Evolutionary conservation across 2,113 vertebrate species (phyloP), one percentile per base, ranked within the genome.

Genomic region (Hypomesus transpacificus): DNA sequence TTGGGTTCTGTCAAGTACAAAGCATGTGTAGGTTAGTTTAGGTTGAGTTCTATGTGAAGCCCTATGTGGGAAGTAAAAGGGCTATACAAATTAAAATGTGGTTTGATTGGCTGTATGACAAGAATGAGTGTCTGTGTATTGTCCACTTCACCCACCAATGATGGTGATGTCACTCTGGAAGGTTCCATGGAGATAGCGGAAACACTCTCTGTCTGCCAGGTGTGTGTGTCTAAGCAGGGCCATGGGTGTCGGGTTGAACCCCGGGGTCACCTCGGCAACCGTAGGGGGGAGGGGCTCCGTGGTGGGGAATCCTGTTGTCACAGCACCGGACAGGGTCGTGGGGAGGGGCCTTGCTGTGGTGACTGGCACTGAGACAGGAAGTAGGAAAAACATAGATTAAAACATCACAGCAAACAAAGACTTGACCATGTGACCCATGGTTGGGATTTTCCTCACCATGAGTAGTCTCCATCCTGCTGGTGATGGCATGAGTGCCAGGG

Each of bases 161-260:
- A 99, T 81, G 63, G 75, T 91, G 78, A 99, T 85, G 59, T 81
- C 84, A 1, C 75, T 83, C 14, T 17, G 73, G 14, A 95, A 95
- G 77, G 86, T 89, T 3, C 97, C 96, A 0, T 94, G 88, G 90
- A 90, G 89, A 74, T 91, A 91, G 67, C 93, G 89, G 70, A 89
- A 93, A 83, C 96, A 99, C n/a, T 69, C 79, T n/a, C 20, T 78
- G 54, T 50, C 65, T n/a, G 26, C 53, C 50, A 24, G 66, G 11
- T 28, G 83, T n/a, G 69, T 77, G 65, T 28, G 65, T 50, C 9
- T 80, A 51, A 83, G 64, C 82, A 62, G 73, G 59, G 84, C 58
- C 16, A 21, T 31, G 21, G 63, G 28, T 61, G 77, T 78, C 73
- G 82, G 46, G 68, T 22, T 60, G 34, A 66, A 28, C 51, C 71